A percentile compares a stretch with the other conserved stretches of the same genome.
phyloP scores from a whole-genome alignment of 2,113 vertebrate species.

The Dolichallabes microphthalmus region DNA sequence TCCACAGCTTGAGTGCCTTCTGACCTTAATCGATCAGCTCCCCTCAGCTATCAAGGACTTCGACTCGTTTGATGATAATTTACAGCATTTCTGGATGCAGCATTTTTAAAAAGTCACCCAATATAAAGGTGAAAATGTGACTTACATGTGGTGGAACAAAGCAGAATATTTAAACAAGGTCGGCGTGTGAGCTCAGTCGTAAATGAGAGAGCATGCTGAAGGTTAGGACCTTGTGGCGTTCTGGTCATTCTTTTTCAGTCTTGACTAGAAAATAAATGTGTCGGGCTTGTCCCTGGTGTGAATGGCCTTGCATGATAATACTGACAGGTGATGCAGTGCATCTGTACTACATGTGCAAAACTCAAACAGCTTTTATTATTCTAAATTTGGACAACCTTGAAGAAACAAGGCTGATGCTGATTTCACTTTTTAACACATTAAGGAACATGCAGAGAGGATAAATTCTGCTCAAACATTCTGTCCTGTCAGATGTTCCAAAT shows the following conservation, averaged over 20 bases:
- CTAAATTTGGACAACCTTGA: neutral
- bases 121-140: neutral
- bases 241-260: neutral
- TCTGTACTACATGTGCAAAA: neutral
- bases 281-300: neutral
- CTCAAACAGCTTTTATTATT: neutral
- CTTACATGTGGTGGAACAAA: neutral
- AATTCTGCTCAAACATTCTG: neutral
- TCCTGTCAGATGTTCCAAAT: neutral
- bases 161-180: neutral
- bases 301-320: neutral
- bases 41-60: neutral
- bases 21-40: neutral
- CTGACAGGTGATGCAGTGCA: neutral
- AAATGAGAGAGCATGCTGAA: neutral
- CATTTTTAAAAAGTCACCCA: no score
- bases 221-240: neutral
- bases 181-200: neutral
- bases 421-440: neutral
- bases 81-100: neutral
- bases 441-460: neutral
- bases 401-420: neutral
- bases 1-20: neutral
- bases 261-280: neutral
- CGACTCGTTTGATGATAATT: constrained; percentile 9